phyloP scores from a whole-genome alignment of 2,797 vertebrate genomes.

The Semotilus atromaculatus region DNA sequence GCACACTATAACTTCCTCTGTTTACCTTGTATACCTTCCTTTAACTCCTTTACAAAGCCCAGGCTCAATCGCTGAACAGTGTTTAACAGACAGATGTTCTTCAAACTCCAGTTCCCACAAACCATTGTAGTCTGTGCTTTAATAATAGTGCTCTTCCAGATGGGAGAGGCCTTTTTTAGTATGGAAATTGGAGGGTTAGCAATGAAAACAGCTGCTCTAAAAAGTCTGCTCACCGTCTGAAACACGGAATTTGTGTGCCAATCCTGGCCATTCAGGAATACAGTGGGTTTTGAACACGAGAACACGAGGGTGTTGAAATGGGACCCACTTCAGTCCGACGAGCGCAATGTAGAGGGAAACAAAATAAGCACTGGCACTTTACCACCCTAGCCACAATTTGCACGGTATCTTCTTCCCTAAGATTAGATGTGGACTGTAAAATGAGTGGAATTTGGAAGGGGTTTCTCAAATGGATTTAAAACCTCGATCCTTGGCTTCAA shows the following conservation, averaged over 20 bases:
- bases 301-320: background rate
- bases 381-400: conserved; percentile 1
- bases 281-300: background rate
- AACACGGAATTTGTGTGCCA: background rate
- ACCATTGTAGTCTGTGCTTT: conserved; percentile 40
- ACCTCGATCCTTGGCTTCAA: conserved; percentile 52
- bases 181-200: background rate
- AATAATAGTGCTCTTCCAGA: conserved; percentile 28
- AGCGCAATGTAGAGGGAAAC: background rate
- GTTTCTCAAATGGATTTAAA: conserved; percentile 40
- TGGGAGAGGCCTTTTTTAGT: conserved; percentile 17
- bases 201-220: conserved; percentile 46
- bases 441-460: conserved; percentile 33
- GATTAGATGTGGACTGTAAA: conserved; percentile 42
- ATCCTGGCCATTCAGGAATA: background rate
- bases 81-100: conserved; percentile 39
- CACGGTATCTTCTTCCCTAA: conserved; percentile 13
- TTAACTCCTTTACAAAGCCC: background rate
- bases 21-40: conserved; percentile 13
- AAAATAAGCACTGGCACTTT: background rate
- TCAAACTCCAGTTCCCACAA: conserved; percentile 40
- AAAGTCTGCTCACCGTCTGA: conserved; percentile 34
- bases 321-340: background rate
- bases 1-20: background rate
- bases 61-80: conserved; percentile 17